Base-by-base conservation (phyloP, 2,888 invertebrate genomes). In the Temnothorax rugatulus region DNA sequence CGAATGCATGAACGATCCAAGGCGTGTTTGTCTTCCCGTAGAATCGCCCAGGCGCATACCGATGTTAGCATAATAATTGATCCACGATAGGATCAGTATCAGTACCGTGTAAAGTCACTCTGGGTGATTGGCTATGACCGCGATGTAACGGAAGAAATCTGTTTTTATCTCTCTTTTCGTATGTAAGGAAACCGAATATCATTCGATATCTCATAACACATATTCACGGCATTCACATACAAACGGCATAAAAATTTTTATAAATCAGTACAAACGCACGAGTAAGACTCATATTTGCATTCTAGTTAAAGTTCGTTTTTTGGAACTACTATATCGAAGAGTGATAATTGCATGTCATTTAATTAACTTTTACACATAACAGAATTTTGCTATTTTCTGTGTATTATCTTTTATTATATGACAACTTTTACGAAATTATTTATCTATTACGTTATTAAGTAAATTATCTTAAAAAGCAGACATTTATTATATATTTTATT, bases 21-120 rank as follows among this genome's bases (percentile, higher is more conserved):
- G 52, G 77, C 76, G 66, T 82, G 87, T 88, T 90, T 88, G 82
- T 88, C 90, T 87, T 86, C 83, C 57, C 82, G 82, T 64, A 25
- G 47, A 13, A 79, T 87, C 82, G 29, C 61, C 29, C 84, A 82
- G 54, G 2, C 61, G 63, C 34, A 75, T 71, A 61, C 29, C 38
- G 57, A 84, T 69, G 82, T 79, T 71, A 71, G 61, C 13, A 57
- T 84, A 84, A 88, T 84, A 74, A 90, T 90, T 64, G 84, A 84
- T 57, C 74, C 82, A 71, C 82, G 86, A 89, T 89, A 84, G 59
- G 59, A 87, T 89, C 88, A 61, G 57, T 85, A 83, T 59, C 81
- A 47, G 29, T 73, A 71, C 15, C 68, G n/a, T 47, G 59, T 59
- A 73, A 54, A 77, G 69, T 77, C 77, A 77, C 57, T 69, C 41